phyloP scores from a whole-genome alignment of 2,888 invertebrate genomes.

The Brachyptera risi region DNA sequence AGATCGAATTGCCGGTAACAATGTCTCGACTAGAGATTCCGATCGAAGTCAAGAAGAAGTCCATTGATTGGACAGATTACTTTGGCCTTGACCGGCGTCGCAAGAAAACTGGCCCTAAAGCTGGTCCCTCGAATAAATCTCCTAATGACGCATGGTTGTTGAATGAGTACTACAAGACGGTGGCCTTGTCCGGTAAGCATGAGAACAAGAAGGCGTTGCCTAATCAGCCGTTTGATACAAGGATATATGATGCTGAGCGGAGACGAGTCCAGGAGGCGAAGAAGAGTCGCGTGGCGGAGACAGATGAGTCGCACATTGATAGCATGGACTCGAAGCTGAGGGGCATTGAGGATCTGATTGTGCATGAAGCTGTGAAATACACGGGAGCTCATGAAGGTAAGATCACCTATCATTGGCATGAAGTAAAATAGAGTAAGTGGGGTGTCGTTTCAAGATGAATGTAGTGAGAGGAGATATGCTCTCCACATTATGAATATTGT shows the following conservation, averaged over 20 bases:
- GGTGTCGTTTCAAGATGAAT: no score
- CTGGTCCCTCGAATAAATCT: conserved; percentile 49
- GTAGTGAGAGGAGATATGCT: no score
- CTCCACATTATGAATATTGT: no score
- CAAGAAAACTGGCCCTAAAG: conserved; percentile 56
- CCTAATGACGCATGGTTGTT: conserved; percentile 55
- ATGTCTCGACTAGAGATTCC: conserved; percentile 36
- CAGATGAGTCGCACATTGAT: conserved; percentile 58
- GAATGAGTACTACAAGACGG: conserved; percentile 52
- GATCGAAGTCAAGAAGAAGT: conserved; percentile 67
- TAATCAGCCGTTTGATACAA: conserved; percentile 28
- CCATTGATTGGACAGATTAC: conserved; percentile 82
- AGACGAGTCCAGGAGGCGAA: conserved; percentile 14
- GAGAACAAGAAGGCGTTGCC: neutral
- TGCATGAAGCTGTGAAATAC: conserved; percentile 73
- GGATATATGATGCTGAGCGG: conserved; percentile 22
- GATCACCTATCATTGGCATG: no score
- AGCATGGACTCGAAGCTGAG: conserved; percentile 69
- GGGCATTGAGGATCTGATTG: conserved; percentile 71
- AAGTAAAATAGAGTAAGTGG: no score
- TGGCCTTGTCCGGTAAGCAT: conserved; percentile 36
- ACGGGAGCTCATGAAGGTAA: conserved; percentile 63
- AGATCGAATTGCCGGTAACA: conserved; percentile 18
- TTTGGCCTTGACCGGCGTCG: conserved; percentile 78
- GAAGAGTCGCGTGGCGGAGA: conserved; percentile 32